Base-by-base conservation (phyloP, 2,888 invertebrate genomes). In the Anoplius nigerrimus region DNA sequence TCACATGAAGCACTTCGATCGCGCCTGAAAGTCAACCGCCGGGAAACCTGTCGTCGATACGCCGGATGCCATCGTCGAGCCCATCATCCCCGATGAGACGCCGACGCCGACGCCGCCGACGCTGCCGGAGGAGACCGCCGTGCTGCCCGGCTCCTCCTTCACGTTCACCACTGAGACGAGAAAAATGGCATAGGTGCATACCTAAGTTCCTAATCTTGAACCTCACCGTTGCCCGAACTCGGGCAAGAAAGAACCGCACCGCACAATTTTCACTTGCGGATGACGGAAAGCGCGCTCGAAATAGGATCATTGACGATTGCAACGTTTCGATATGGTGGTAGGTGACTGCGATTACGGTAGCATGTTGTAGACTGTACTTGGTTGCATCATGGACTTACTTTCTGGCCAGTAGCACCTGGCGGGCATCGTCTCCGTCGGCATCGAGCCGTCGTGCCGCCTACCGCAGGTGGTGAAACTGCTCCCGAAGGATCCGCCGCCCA, bases 1-100 rank as follows among this genome's bases (percentile, higher is more conserved):
- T 83, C 83, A 87, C 84, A 86, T 86, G 79, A 83, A 86, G 74
- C 84, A 86, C 72, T 87, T 88, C 67, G 87, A 80, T 69, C 86
- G 86, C 45, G 84, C 63, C 53, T 84, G 86, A 61, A 87, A 88
- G 43, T 88, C 88, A 72, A 87, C 82, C 13, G 79, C 75, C 3
- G 82, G 69, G 65, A 84, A 87, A 43, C 81, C 83, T 43, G 87
- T 82, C 51, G 87, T 83, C 16, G 88, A 84, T 43, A 88, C 86
- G 34, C 83, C 80, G 51, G 87, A 71, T 0, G 87, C 72, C 34
- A 85, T 67, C 22, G 85, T 76, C 15, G 83, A 65, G 11, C 85
- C 83, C 74, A 87, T 83, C 80, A 87, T 85, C 46, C 83, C 82
- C 27, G 85, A 76, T 11, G 83, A 76, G 16, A 87, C 80, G 34